Conservation (phyloP, 2,797 vertebrate genomes). For the Anomalospiza imberbis region DNA sequence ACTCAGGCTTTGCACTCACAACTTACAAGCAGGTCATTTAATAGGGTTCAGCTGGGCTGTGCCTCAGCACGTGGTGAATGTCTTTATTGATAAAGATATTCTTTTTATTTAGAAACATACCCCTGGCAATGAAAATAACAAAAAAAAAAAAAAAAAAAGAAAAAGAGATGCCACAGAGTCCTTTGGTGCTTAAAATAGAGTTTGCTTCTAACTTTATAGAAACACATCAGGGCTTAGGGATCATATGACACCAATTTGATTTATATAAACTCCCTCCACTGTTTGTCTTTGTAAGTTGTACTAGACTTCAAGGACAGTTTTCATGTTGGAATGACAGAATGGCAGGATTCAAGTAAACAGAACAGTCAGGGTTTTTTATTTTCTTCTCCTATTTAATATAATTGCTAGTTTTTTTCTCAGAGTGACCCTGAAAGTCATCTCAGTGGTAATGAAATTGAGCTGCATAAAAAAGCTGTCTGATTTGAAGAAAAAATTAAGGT, state of each 20-base stretch:
- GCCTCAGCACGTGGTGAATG: not conserved
- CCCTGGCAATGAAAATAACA: not conserved
- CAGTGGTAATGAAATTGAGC: conserved; percentile 37
- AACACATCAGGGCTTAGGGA: conserved; percentile 23
- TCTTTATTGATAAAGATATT: not conserved
- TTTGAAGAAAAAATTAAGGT: conserved; percentile 35
- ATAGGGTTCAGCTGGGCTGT: not conserved
- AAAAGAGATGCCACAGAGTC: not conserved
- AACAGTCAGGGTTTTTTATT: conserved; percentile 31
- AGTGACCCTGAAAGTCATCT: conserved; percentile 40
- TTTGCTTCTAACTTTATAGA: conserved; percentile 25
- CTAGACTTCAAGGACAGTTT: conserved; percentile 57
- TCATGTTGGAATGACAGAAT: conserved; percentile 52
- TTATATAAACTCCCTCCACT: conserved; percentile 52
- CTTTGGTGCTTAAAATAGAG: conserved; percentile 8
- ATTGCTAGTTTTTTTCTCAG: conserved; percentile 26
- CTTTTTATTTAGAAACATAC: not conserved
- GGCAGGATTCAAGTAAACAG: conserved; percentile 57
- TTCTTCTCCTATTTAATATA: conserved; percentile 52
- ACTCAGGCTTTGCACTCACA: not conserved
- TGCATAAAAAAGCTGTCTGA: conserved; percentile 38
- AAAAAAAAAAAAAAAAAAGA: too few species aligned
- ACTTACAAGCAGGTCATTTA: not conserved
- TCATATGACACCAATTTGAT: conserved; percentile 40
- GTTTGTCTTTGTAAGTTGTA: conserved; percentile 46